Percentiles rank a stretch among this genome's conserved stretches.
Evolutionary conservation across 2,888 invertebrate genomes (phyloP).

Genomic region (Abscondita cerata): DNA sequence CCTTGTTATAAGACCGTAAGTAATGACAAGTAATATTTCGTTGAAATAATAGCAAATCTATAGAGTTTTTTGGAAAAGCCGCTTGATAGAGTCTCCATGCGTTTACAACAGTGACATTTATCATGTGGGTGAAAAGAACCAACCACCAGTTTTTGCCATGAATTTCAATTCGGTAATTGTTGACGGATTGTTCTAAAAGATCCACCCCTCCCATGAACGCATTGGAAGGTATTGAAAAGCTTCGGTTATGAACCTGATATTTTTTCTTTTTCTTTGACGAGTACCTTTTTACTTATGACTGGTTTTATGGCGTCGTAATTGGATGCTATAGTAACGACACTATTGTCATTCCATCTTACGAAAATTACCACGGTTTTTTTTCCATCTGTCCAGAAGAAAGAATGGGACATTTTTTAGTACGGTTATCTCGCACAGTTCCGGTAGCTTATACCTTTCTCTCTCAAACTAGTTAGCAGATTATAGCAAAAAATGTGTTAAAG

Average conservation of each 20-base stretch:
- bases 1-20: too few species aligned
- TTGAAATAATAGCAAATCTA: too few species aligned
- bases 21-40: too few species aligned
- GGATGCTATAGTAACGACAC: not conserved
- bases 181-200: conserved; percentile 23
- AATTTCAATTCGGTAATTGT: conserved; percentile 17
- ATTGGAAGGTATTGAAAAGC: conserved; percentile 13
- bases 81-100: conserved; percentile 13
- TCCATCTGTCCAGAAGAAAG: not conserved
- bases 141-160: conserved; percentile 24
- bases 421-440: conserved; percentile 8
- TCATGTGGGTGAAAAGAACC: conserved; percentile 9
- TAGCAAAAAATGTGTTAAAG: not conserved
- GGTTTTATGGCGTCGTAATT: not conserved
- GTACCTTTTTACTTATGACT: not conserved
- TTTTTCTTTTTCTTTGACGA: not conserved
- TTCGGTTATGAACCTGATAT: not conserved
- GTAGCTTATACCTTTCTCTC: conserved; percentile 9
- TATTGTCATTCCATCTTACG: too few species aligned
- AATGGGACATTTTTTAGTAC: conserved; percentile 5
- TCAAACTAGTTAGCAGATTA: conserved; percentile 1
- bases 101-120: conserved; percentile 15
- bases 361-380: not conserved
- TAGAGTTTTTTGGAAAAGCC: conserved; percentile 10
- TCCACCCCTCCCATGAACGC: conserved; percentile 24